Evolutionary conservation across 2,888 invertebrate species (phyloP).

Genomic region (Pyralis farinalis): DNA sequence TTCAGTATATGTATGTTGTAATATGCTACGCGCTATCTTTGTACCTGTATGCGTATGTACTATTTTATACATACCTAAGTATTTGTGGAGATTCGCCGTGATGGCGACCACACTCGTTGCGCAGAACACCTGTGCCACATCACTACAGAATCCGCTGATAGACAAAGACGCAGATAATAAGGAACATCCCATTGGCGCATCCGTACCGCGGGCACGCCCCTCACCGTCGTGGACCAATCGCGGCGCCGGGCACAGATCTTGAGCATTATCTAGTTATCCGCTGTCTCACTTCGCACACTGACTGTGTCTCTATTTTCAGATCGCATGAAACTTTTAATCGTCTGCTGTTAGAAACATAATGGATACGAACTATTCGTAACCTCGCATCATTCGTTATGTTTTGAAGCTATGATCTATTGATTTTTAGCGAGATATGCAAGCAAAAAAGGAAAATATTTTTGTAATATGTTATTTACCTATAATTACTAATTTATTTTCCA

Average conservation of each 20-base stretch:
- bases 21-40: no score
- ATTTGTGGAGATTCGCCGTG: constrained; percentile 1
- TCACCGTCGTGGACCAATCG: constrained; percentile 57
- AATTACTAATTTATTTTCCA: no score
- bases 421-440: no score
- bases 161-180: constrained; percentile 80
- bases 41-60: no score
- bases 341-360: no score
- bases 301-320: constrained; percentile 60
- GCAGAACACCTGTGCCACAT: constrained; percentile 43
- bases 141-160: constrained; percentile 69
- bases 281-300: constrained; percentile 68
- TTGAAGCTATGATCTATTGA: no score
- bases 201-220: constrained; percentile 74
- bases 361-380: no score
- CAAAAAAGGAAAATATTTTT: no score
- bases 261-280: constrained; percentile 79
- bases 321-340: constrained; percentile 20
- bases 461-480: no score
- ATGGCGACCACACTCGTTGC: constrained; percentile 23
- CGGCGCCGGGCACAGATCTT: constrained; percentile 75
- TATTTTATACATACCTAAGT: no score
- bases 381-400: no score
- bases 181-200: constrained; percentile 82
- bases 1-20: no score